Percentiles rank a stretch among this genome's conserved stretches.
Evolutionary conservation across 1,140 invertebrate genomes (phyloP).

Genomic region (Globodera rostochiensis): DNA sequence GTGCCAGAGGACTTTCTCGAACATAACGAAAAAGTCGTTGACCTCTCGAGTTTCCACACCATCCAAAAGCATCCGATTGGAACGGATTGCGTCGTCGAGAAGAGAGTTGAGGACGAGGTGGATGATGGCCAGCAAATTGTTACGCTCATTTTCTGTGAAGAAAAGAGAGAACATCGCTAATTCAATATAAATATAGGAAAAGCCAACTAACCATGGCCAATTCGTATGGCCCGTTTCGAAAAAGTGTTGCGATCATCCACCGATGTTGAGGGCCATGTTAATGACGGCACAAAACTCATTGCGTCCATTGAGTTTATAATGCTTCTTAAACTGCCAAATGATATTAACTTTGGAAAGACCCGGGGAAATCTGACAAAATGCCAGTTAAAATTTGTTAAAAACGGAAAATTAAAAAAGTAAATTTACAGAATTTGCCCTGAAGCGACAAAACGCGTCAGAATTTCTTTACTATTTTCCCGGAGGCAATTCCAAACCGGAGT

Average conservation of each 20-base stretch:
- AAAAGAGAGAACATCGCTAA: neutral
- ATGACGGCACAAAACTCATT: constrained; percentile 24
- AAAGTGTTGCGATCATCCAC: constrained; percentile 24
- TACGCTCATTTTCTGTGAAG: constrained; percentile 28
- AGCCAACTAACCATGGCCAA: constrained; percentile 21
- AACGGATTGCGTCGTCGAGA: constrained; percentile 31
- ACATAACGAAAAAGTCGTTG: constrained; percentile 30
- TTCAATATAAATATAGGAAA: neutral
- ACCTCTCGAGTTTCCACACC: constrained; percentile 26
- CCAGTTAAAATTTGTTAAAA: no score
- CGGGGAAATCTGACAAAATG: no score
- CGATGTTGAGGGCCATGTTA: neutral
- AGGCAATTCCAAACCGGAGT: no score
- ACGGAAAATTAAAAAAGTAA: no score
- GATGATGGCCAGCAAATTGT: constrained; percentile 23
- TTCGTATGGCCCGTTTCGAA: constrained; percentile 24
- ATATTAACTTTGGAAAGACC: no score
- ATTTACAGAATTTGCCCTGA: no score
- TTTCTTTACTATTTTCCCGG: no score
- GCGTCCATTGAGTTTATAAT: neutral
- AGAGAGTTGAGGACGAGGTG: constrained; percentile 29
- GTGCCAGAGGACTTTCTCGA: constrained; percentile 33
- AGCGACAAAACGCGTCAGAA: no score
- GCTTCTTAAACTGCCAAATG: no score
- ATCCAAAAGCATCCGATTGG: constrained; percentile 16